phyloP scores from a whole-genome alignment of 2,888 invertebrate species.

The Macrophya annulata region DNA sequence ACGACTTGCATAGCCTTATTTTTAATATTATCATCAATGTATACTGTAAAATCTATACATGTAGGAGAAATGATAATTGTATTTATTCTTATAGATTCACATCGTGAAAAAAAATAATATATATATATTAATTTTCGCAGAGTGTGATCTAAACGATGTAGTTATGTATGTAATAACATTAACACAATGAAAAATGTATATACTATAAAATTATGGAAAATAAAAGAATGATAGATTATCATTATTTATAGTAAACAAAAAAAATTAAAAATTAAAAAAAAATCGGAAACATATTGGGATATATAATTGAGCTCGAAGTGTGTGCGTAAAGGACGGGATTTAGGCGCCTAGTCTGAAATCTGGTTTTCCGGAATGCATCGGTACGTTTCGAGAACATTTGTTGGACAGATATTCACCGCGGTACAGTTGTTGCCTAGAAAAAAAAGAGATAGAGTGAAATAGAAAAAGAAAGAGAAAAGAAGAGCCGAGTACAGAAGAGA shows the following conservation, averaged over 20 bases:
- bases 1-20: not conserved
- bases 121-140: too few species aligned
- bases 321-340: constrained; percentile 2
- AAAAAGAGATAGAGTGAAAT: not conserved
- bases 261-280: not conserved
- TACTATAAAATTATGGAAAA: too few species aligned
- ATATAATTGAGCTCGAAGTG: not conserved
- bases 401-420: constrained; percentile 55
- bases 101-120: too few species aligned
- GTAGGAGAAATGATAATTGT: too few species aligned
- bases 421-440: constrained; percentile 50
- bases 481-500: constrained; percentile 41
- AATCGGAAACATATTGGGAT: not conserved
- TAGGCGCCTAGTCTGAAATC: constrained; percentile 33
- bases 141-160: too few species aligned
- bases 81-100: too few species aligned
- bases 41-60: too few species aligned
- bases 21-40: not conserved
- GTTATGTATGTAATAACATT: too few species aligned
- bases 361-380: constrained; percentile 55
- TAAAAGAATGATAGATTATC: too few species aligned
- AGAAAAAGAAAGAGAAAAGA: constrained; percentile 51
- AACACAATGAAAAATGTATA: too few species aligned
- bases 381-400: constrained; percentile 56
- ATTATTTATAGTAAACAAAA: not conserved